Evolutionary conservation across 2,888 invertebrate species (phyloP).

Genomic region (Lamproptera curius): DNA sequence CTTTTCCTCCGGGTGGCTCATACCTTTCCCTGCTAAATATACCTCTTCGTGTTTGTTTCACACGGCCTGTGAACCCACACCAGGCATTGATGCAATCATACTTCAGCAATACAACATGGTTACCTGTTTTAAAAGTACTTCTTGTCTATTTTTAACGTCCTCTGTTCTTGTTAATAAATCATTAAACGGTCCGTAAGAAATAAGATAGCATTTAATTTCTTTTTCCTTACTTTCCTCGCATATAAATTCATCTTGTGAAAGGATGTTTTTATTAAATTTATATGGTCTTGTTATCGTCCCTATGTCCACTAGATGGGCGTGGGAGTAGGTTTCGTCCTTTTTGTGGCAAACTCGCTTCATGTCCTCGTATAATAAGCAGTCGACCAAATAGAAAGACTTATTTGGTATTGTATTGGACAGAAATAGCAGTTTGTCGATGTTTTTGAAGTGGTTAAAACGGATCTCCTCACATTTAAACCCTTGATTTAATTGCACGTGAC

Average conservation of each 20-base stretch:
- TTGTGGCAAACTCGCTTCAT: conserved; percentile 58
- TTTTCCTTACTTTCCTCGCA: conserved; percentile 50
- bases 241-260: conserved; percentile 63
- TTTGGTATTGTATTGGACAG: conserved; percentile 44
- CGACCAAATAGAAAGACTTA: conserved; percentile 55
- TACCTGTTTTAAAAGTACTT: conserved; percentile 48
- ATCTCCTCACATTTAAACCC: conserved; percentile 45
- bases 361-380: conserved; percentile 59
- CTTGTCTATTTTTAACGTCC: conserved; percentile 34
- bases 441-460: conserved; percentile 54
- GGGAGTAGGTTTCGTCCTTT: conserved; percentile 41
- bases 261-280: conserved; percentile 43
- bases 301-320: conserved; percentile 49
- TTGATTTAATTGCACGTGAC: conserved; percentile 33
- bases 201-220: conserved; percentile 51
- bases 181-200: conserved; percentile 47
- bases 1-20: conserved; percentile 53
- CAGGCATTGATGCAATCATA: conserved; percentile 45
- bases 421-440: conserved; percentile 57
- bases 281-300: conserved; percentile 52
- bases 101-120: conserved; percentile 39
- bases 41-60: conserved; percentile 35
- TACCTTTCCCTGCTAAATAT: conserved; percentile 23
- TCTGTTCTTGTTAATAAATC: conserved; percentile 45
- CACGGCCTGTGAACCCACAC: conserved; percentile 55